phyloP scores from a whole-genome alignment of 2,888 invertebrate species.

The Epinotia demarniana region DNA sequence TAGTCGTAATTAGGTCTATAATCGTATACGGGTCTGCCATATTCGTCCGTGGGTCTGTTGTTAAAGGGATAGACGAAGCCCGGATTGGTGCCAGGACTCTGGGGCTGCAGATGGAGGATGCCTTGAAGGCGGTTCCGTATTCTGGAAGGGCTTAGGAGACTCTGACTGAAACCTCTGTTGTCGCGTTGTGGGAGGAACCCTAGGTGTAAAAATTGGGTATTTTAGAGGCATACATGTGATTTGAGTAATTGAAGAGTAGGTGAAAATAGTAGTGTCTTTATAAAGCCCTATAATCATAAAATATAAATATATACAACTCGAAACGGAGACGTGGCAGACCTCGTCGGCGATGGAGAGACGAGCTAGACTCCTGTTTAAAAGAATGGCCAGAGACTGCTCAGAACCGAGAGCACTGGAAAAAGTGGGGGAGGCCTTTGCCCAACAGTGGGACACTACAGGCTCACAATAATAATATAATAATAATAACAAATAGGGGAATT shows the following conservation, averaged over 20 bases:
- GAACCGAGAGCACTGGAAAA: no score
- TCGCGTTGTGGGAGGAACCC: constrained; percentile 64
- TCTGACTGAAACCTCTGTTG: constrained; percentile 53
- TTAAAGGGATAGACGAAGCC: constrained; percentile 49
- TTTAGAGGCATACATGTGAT: constrained; percentile 15
- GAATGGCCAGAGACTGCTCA: no score
- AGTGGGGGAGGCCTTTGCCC: no score
- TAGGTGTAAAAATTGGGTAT: constrained; percentile 48
- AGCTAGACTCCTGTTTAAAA: no score
- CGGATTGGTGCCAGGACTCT: constrained; percentile 49
- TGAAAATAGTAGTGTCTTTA: neutral
- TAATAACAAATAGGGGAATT: no score
- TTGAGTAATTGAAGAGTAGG: neutral
- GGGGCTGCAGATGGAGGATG: constrained; percentile 52
- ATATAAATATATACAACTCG: no score
- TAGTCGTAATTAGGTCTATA: constrained; percentile 45
- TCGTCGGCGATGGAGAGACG: no score
- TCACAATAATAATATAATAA: no score
- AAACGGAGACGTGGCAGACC: no score
- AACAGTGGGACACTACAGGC: no score
- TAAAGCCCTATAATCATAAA: neutral
- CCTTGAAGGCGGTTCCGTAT: constrained; percentile 54
- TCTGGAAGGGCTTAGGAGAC: constrained; percentile 53
- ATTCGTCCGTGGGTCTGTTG: constrained; percentile 48
- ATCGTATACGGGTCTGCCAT: constrained; percentile 43